These are phyloP conservation scores for Sapajus apella DNA, from an alignment of 2,113 vertebrate genomes.

Conservation along the genomic window DNA sequence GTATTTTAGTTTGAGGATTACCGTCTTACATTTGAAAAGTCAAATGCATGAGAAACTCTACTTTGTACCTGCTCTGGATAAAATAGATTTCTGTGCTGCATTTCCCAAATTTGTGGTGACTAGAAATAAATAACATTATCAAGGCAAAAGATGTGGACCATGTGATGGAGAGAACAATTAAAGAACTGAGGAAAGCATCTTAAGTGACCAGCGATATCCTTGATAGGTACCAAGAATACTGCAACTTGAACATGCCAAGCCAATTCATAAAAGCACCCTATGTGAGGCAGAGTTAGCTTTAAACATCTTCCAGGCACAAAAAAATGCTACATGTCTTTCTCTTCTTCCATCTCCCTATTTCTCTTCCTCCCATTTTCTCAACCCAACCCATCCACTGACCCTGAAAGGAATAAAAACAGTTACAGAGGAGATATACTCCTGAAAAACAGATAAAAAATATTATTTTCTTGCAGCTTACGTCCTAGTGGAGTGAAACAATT, in stretches of 20 bases:
- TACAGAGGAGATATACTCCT: neutral
- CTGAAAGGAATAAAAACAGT: neutral
- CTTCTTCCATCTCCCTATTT: too few species aligned
- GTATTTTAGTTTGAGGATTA: neutral
- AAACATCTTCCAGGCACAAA: neutral
- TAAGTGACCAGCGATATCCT: neutral
- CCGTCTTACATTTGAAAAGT: neutral
- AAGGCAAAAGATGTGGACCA: neutral
- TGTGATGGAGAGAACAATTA: neutral
- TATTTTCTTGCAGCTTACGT: neutral
- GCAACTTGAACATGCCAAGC: neutral
- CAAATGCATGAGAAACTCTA: neutral
- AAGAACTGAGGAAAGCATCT: neutral
- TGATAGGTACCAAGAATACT: neutral
- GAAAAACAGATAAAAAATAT: neutral
- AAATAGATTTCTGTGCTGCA: neutral
- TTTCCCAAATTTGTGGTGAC: neutral
- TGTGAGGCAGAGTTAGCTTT: too few species aligned
- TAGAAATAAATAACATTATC: neutral
- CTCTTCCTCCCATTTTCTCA: neutral
- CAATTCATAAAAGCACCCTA: neutral
- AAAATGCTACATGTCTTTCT: too few species aligned
- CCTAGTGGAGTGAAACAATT: neutral
- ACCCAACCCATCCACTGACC: neutral
- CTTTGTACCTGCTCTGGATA: neutral